Conservation (phyloP, 1,140 invertebrate genomes). For the Spodoptera frugiperda region DNA sequence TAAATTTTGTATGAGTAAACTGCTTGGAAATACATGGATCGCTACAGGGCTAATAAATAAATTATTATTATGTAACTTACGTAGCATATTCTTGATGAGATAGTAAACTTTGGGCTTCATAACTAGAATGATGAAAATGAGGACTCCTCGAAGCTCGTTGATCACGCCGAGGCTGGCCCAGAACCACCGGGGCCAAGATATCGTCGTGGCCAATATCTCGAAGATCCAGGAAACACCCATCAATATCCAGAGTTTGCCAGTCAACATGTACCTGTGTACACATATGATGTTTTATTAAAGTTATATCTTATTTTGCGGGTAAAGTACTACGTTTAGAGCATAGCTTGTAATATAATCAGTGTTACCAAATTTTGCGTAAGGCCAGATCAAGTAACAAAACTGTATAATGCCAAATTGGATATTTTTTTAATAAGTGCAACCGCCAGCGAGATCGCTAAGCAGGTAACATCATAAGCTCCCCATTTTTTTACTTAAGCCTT, state of each 20-base stretch:
- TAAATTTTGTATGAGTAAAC: background rate
- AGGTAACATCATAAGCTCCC: too few species aligned
- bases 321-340: too few species aligned
- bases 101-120: constrained; percentile 88
- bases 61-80: constrained; percentile 70
- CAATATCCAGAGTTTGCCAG: constrained; percentile 90
- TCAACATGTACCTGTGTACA: constrained; percentile 77
- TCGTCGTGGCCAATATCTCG: constrained; percentile 88
- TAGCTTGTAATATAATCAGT: too few species aligned
- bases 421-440: too few species aligned
- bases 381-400: too few species aligned
- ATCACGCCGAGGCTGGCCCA: constrained; percentile 87
- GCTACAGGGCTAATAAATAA: background rate
- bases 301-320: too few species aligned
- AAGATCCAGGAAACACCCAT: constrained; percentile 91
- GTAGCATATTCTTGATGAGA: constrained; percentile 83
- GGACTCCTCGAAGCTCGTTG: constrained; percentile 88
- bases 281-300: background rate
- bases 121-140: constrained; percentile 89
- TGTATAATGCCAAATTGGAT: too few species aligned
- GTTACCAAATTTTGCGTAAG: too few species aligned
- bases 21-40: background rate
- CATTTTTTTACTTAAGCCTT: too few species aligned
- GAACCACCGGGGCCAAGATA: constrained; percentile 81
- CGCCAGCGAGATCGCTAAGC: too few species aligned